Conservation (phyloP, 2,888 invertebrate species). For the Anthophora plumipes region DNA sequence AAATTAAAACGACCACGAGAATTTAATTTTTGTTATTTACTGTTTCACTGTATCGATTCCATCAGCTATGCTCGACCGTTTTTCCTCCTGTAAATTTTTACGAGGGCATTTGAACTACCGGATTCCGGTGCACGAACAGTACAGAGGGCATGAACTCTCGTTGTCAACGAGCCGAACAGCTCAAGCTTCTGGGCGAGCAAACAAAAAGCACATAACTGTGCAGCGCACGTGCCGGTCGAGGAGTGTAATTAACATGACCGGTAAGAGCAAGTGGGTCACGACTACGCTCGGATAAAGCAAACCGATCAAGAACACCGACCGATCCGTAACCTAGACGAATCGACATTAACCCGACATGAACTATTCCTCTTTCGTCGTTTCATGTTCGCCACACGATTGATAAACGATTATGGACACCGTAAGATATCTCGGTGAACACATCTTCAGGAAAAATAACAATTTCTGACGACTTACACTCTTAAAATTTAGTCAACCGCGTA, state of each 20-base stretch:
- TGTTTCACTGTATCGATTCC: not conserved
- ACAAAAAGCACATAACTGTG: conserved; percentile 54
- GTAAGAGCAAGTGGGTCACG: conserved; percentile 73
- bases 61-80: not conserved
- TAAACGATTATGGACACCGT: not conserved
- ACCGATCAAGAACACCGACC: conserved; percentile 67
- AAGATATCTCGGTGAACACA: not conserved
- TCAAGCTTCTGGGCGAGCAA: conserved; percentile 1
- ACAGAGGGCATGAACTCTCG: conserved; percentile 17
- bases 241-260: conserved; percentile 70
- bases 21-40: no score
- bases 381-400: not conserved
- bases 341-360: conserved; percentile 62
- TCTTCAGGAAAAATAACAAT: not conserved
- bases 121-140: not conserved
- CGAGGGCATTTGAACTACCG: not conserved
- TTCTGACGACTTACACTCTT: not conserved
- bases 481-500: no score
- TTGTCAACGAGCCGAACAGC: conserved; percentile 33
- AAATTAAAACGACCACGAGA: no score
- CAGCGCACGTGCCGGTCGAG: conserved; percentile 33
- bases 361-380: conserved; percentile 54
- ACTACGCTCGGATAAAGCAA: conserved; percentile 63
- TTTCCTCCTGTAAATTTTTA: not conserved
- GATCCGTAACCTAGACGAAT: conserved; percentile 72